Evolutionary conservation across 2,113 vertebrate genomes (phyloP).

Genomic region (Scomber japonicus): DNA sequence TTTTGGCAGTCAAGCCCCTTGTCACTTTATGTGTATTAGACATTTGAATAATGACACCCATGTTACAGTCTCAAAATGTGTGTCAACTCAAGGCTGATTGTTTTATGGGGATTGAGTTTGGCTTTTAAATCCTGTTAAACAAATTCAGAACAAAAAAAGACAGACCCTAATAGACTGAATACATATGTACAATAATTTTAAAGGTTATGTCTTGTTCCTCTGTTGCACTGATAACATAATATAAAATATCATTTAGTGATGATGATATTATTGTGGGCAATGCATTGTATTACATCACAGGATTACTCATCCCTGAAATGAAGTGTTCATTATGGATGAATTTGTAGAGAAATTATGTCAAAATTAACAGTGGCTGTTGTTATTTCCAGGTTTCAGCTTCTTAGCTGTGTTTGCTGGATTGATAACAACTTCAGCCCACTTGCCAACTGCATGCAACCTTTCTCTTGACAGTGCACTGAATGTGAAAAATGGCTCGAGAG

Average conservation of each 20-base stretch:
- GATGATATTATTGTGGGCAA: not conserved
- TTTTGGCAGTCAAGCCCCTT: too few species aligned
- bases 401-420: not conserved
- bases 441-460: not conserved
- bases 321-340: too few species aligned
- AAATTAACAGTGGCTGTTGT: conserved; percentile 5
- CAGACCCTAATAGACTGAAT: too few species aligned
- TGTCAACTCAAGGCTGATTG: too few species aligned
- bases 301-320: not conserved
- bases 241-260: not conserved
- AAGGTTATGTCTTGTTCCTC: too few species aligned
- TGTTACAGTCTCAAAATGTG: too few species aligned
- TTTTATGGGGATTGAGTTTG: too few species aligned
- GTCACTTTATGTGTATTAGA: too few species aligned
- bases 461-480: not conserved
- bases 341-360: not conserved
- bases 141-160: too few species aligned
- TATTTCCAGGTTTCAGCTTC: conserved; percentile 9
- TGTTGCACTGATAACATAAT: not conserved
- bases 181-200: too few species aligned
- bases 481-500: not conserved
- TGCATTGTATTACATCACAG: not conserved
- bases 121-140: too few species aligned
- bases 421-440: not conserved
- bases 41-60: too few species aligned